phyloP scores from a whole-genome alignment of 2,113 vertebrate species.

The Colius striatus region DNA sequence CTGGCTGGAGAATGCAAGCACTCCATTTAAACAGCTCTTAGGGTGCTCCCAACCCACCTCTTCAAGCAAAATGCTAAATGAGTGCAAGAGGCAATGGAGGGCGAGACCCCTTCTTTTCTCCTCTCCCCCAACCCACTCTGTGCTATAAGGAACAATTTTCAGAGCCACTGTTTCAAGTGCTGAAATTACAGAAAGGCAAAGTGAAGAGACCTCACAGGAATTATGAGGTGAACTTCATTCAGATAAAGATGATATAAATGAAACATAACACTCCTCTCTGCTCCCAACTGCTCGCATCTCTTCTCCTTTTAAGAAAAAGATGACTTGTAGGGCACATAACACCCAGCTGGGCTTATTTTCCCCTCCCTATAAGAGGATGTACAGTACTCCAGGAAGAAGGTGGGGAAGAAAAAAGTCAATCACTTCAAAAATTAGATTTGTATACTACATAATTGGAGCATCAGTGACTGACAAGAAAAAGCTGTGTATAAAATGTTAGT shows the following conservation, averaged over 20 bases:
- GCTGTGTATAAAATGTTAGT: neutral
- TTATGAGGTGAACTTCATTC: neutral
- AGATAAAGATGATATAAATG: neutral
- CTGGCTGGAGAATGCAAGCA: neutral
- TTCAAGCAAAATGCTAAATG: fast-evolving
- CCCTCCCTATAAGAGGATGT: neutral
- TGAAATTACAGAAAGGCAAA: neutral
- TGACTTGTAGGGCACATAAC: no score
- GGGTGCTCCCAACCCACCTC: neutral
- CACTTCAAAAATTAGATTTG: neutral
- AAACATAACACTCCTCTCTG: neutral
- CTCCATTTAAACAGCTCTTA: no score
- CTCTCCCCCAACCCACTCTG: neutral
- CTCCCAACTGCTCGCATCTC: neutral
- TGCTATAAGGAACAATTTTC: neutral
- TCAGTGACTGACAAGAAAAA: no score
- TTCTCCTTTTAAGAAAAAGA: neutral
- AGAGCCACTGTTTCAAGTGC: neutral
- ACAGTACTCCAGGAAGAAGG: neutral
- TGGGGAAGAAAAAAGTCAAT: neutral
- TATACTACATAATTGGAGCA: neutral
- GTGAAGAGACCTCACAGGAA: neutral
- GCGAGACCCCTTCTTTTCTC: neutral
- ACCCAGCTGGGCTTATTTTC: neutral
- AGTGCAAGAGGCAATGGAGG: neutral